Evolutionary conservation across 2,113 vertebrate genomes (phyloP), one percentile per base, ranked within the genome.

Genomic region (Isichthys henryi): DNA sequence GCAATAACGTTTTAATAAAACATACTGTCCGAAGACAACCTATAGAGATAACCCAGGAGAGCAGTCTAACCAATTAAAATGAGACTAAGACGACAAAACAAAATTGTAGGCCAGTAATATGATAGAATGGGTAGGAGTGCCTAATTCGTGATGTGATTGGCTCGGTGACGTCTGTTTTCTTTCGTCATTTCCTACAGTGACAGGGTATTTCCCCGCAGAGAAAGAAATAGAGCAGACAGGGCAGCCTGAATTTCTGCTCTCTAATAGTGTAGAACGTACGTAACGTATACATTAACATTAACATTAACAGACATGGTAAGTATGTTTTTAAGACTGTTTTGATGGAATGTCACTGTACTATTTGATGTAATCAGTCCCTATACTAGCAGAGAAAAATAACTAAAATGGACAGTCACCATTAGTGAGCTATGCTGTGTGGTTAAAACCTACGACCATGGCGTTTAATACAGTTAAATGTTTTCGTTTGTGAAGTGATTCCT

Each of bases 101-200:
- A 90, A 83, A n/a, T 46, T 23, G 23, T 83, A 23, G 53, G 50
- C 89, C 89, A 90, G 83, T 90, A 50, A 77, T 46, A 11, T 35
- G 7, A 23, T 23, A 35, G 49, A 52, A 35, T 10, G 23, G 35
- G 19, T 23, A 46, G 10, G 82, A n/a, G 35, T 23, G 31, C 7
- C 17, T 2, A 8, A 0, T 15, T n/a, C 46, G 23, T 35, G 27
- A 35, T 62, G 17, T 88, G 19, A 58, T 87, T 74, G 21, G 31
- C 27, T 45, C 21, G 3, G 13, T 53, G 83, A 77, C 74, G 70
- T 87, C 35, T 58, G 56, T 39, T 48, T 53, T 49, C 88, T 27
- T 46, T 52, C 66, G 66, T 88, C 89, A 90, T 48, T 90, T 90
- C 89, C 89, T n/a, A 27, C 1, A 8, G 19, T 74, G 86, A n/a